These are phyloP conservation scores for Setophaga coronata DNA, from an alignment of 2,113 vertebrate genomes.

Conservation along the genomic window DNA sequence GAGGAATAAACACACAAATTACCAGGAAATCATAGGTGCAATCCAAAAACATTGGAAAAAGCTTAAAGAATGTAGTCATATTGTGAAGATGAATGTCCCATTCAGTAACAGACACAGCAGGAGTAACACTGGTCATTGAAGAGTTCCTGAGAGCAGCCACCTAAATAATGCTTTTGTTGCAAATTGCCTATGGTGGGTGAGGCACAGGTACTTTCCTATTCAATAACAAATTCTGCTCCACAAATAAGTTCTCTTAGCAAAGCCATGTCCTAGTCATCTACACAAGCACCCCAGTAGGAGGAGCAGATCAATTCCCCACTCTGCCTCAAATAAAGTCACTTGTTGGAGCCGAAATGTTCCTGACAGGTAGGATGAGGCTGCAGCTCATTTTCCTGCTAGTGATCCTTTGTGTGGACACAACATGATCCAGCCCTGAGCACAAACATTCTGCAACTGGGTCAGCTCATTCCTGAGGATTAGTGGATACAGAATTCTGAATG, in stretches of 20 bases:
- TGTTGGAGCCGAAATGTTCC: neutral
- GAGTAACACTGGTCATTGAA: neutral
- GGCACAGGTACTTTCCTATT: neutral
- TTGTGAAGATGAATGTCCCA: neutral
- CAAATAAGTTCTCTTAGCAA: neutral
- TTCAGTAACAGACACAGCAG: neutral
- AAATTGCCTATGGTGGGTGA: neutral
- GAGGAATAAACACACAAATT: neutral
- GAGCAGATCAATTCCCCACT: accelerated
- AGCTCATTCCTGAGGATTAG: neutral
- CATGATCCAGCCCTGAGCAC: neutral
- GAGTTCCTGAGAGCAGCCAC: neutral
- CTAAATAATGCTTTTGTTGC: neutral
- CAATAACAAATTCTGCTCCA: neutral
- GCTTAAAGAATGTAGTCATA: neutral
- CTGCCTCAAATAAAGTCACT: neutral
- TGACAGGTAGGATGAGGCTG: neutral
- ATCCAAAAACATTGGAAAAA: neutral
- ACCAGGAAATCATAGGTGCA: neutral
- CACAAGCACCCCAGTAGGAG: neutral
- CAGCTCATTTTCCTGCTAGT: neutral
- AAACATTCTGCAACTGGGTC: neutral
- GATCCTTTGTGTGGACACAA: neutral
- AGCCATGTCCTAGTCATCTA: neutral
- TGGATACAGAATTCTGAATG: neutral